Base-by-base conservation (phyloP, 1,140 invertebrate genomes). In the Brachionus manjavacas region DNA sequence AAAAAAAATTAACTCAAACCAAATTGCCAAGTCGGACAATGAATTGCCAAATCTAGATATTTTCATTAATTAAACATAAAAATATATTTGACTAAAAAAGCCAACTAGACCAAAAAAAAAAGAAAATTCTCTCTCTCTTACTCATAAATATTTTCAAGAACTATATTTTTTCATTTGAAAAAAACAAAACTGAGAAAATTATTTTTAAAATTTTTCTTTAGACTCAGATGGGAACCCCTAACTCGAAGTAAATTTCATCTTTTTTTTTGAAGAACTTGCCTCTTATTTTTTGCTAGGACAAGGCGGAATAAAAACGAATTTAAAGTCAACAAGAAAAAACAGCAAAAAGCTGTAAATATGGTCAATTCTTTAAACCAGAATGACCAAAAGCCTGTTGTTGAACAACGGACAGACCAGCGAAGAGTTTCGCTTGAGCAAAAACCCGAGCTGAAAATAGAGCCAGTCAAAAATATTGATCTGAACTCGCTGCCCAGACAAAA, bases 231-330 rank as follows among this genome's bases (percentile, higher is more conserved):
- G 68, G 68, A 41, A 20, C 68, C 2, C 68, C 68, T 6, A 72
- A 39, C 68, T 72, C 68, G n/a, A 72, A 72, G 68, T 72, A 72
- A 72, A 41, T 72, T 25, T 70, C 20, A 16, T 41, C 31, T 72
- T 16, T 7, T 20, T 43, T 68, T 4, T 16, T 12, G 14, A 3
- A 1, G 25, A 23, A 25, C 9, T 4, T 1, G 8, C 6, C 20
- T 66, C 12, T 23, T 25, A 11, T 16, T 52, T 52, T 6, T 6
- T 16, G 8, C 52, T 9, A 60, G 52, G 20, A 9, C 9, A 9
- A 60, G 52, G 20, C 52, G 52, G 25, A 60, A 60, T 25, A 60
- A 25, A 9, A 60, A 1, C 23, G 20, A 60, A 60, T 60, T 60
- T 20, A 60, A 60, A 60, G 16, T 60, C 7, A 20, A 60, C 20